A percentile compares a stretch with the other conserved stretches of the same genome.
Conservation (phyloP, 2,797 vertebrate genomes). For the Chanos chanos region DNA sequence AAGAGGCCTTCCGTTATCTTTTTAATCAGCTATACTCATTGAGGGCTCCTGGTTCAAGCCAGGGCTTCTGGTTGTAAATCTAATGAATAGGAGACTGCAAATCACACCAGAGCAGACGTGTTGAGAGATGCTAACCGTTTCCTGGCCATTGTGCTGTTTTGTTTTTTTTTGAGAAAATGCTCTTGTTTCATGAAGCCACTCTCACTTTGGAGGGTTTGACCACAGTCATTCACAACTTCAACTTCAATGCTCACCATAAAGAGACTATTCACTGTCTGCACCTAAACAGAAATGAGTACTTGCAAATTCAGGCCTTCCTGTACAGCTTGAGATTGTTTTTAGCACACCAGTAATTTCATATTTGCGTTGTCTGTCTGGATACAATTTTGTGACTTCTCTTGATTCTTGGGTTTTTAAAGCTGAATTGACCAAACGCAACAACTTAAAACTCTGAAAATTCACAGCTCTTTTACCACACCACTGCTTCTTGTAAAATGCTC, state of each 20-base stretch:
- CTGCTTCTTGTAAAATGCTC: too few species aligned
- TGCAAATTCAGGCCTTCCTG: background rate
- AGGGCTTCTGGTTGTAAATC: conserved; percentile 76
- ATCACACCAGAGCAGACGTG: conserved; percentile 53
- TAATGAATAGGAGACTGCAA: conserved; percentile 41
- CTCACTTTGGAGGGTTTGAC: conserved; percentile 55
- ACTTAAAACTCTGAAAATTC: too few species aligned
- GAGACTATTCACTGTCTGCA: background rate
- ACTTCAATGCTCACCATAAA: background rate
- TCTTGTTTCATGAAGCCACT: conserved; percentile 32
- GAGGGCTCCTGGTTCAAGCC: conserved; percentile 51
- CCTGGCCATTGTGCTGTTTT: conserved; percentile 71
- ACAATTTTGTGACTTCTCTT: too few species aligned
- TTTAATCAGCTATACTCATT: conserved; percentile 63
- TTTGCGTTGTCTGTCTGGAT: too few species aligned
- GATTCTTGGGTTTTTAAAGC: too few species aligned
- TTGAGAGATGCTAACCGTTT: conserved; percentile 59
- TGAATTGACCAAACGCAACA: too few species aligned
- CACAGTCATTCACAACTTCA: background rate
- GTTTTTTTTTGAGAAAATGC: conserved; percentile 41
- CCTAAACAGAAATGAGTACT: too few species aligned
- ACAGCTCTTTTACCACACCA: too few species aligned
- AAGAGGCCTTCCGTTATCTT: conserved; percentile 56
- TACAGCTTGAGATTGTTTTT: background rate
- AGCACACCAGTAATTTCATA: too few species aligned